A percentile compares a stretch with the other conserved stretches of the same genome.
Evolutionary conservation across 2,113 vertebrate species (phyloP).

Genomic region (Calyptommatus sinebrachiatus): DNA sequence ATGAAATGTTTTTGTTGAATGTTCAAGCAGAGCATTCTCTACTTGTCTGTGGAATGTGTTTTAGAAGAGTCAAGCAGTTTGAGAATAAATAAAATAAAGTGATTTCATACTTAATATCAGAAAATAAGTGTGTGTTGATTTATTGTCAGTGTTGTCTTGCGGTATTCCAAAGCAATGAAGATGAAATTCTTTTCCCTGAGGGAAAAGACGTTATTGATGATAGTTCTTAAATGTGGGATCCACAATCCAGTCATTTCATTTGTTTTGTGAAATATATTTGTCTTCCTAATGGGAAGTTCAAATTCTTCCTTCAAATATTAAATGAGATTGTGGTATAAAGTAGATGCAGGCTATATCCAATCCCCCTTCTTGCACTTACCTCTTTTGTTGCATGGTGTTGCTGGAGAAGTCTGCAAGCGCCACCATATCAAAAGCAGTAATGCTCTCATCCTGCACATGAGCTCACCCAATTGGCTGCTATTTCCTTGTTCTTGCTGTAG

Average conservation of each 20-base stretch:
- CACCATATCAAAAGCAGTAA: no score
- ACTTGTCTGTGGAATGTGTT: neutral
- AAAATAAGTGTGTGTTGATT: conserved; percentile 7
- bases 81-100: neutral
- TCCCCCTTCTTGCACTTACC: neutral
- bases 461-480: no score
- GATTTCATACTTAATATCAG: neutral
- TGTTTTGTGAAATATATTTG: neutral
- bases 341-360: neutral
- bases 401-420: no score
- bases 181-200: neutral
- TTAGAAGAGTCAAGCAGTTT: neutral
- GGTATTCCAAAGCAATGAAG: neutral
- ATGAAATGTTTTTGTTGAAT: neutral
- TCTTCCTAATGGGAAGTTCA: neutral
- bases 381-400: no score
- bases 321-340: neutral
- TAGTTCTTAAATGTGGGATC: neutral
- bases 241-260: neutral
- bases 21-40: neutral
- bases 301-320: neutral
- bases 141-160: neutral
- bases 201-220: neutral
- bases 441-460: no score
- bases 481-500: no score